phyloP scores from a whole-genome alignment of 2,113 vertebrate genomes.

The Centropus unirufus region DNA sequence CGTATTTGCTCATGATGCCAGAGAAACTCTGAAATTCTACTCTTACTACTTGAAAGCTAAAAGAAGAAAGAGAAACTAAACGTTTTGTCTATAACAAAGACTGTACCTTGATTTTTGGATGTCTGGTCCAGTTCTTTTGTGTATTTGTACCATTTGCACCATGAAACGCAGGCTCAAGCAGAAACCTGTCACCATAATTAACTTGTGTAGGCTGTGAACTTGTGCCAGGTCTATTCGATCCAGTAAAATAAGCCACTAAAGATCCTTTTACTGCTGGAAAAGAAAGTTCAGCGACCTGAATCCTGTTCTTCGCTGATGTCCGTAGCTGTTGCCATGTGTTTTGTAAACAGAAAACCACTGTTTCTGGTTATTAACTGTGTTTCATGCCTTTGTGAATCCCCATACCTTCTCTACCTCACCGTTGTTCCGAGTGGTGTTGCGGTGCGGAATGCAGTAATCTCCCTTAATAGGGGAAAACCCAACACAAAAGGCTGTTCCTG shows the following conservation, averaged over 20 bases:
- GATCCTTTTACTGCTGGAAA: not conserved
- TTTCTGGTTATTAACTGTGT: not conserved
- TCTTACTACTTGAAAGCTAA: not conserved
- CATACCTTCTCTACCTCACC: not conserved
- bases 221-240: not conserved
- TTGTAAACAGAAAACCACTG: not conserved
- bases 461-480: not conserved
- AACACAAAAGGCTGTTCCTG: not conserved
- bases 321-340: not conserved
- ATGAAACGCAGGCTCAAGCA: not conserved
- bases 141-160: not conserved
- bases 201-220: not conserved
- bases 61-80: not conserved
- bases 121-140: not conserved
- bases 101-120: not conserved
- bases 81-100: not conserved
- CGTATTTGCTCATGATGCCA: not conserved
- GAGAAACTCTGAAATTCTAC: not conserved
- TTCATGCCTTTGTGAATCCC: not conserved
- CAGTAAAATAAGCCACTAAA: not conserved
- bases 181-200: not conserved
- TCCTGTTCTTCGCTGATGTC: not conserved
- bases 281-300: not conserved
- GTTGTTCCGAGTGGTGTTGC: not conserved
- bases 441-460: not conserved